Evolutionary conservation across 2,888 invertebrate genomes (phyloP), one percentile per base, ranked within the genome.

Genomic region (Fragum sueziense): DNA sequence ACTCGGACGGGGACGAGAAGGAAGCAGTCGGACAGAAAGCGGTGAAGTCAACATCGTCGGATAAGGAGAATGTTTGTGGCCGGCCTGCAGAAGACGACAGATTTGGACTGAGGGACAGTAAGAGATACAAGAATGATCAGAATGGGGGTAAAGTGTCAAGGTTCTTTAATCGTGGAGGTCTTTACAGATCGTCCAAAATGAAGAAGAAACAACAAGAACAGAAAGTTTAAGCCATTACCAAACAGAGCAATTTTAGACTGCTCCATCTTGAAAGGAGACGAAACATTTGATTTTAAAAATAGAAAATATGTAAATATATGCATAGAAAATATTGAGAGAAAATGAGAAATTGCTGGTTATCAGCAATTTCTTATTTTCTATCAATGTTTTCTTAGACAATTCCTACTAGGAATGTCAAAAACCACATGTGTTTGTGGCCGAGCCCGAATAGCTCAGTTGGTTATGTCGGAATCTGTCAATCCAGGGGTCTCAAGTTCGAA

Each of bases 171-270:
- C 57, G 84, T 27, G 84, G 84, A 2, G 84, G 84, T 0, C 52
- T 84, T 25, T 82, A 82, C 52, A 77, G 84, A 22, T 84, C 84
- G 0, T 84, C 84, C 25, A 84, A 80, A 69, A 77, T 82, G 79
- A 84, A 84, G 51, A 78, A 74, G 54, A 82, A 73, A 57, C 79
- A 82, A 67, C 51, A 69, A 54, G 54, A 70, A 41, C 65, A 65
- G 41, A 65, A 65, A 25, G 65, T 34, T 34, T 65, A 41, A 27
- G 22, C 25, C 1, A 31, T 4, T n/a, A 20, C 11, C 4, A 6
- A 52, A 52, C n/a, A n/a, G 52, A 17, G 52, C 11, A 52, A 20
- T 52, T 47, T 9, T 9, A 4, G 17, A 47, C 47, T 9, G 4
- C 2, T 9, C 4, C 4, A 47, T 9, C 17, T 9, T 47, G 47